phyloP scores from a whole-genome alignment of 2,113 vertebrate genomes.

The Melanerpes aurifrons region DNA sequence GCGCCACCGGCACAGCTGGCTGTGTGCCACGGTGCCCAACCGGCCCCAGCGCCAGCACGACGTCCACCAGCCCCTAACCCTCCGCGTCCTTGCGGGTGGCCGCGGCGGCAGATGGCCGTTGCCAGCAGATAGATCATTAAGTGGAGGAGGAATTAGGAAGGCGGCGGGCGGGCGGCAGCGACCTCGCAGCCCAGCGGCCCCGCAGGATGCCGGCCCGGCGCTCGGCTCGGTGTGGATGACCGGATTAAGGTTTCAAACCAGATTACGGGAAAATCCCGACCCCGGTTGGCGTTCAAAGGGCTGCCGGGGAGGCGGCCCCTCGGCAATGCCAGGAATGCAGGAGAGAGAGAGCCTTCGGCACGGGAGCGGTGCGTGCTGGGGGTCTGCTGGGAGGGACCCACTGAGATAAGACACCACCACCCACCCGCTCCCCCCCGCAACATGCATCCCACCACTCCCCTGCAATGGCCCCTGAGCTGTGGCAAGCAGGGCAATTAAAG shows the following conservation, averaged over 20 bases:
- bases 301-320: slow-evolving; percentile 13
- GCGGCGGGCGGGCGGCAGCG: background rate
- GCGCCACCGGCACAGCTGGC: accelerated
- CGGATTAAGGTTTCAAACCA: slow-evolving; percentile 50
- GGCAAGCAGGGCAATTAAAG: background rate
- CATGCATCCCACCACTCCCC: background rate
- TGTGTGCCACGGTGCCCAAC: background rate
- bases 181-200: background rate
- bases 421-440: background rate
- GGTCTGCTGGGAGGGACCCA: background rate
- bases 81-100: background rate
- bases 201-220: slow-evolving; percentile 24
- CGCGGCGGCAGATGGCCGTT: slow-evolving; percentile 40
- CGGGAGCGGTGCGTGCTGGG: background rate
- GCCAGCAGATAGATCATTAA: slow-evolving; percentile 40
- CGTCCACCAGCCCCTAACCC: background rate
- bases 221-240: slow-evolving; percentile 51
- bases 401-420: background rate
- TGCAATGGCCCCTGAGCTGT: background rate
- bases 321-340: slow-evolving; percentile 64
- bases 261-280: slow-evolving; percentile 48
- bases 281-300: slow-evolving; percentile 42
- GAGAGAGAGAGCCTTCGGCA: slow-evolving; percentile 22
- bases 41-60: accelerated
- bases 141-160: slow-evolving; percentile 28